phyloP scores from a whole-genome alignment of 2,888 invertebrate species.

The Desoria tigrina region DNA sequence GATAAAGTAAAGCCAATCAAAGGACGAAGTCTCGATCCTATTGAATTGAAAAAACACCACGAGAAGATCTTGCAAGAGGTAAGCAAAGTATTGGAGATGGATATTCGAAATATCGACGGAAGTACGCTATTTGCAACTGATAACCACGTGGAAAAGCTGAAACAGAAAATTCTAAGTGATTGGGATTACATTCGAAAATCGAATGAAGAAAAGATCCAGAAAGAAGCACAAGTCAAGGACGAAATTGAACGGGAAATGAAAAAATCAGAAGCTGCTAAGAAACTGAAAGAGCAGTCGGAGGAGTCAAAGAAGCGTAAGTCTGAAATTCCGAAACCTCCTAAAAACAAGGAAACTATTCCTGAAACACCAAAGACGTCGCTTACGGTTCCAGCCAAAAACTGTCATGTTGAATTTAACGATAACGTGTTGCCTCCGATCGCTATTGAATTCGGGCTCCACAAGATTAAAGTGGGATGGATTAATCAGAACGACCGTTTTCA shows the following conservation, averaged over 20 bases:
- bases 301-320: neutral
- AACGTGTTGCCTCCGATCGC: neutral
- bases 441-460: slow-evolving; percentile 12
- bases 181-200: neutral
- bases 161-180: neutral
- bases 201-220: neutral
- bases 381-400: neutral
- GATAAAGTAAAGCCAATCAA: neutral
- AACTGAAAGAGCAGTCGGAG: neutral
- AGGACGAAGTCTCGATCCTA: neutral
- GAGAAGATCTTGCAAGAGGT: neutral
- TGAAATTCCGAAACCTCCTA: neutral
- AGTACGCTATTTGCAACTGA: too few species aligned
- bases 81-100: neutral
- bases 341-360: neutral
- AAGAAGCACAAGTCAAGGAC: neutral
- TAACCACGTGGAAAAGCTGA: neutral
- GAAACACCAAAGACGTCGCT: neutral
- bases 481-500: neutral
- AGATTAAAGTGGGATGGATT: neutral
- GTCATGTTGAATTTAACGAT: neutral
- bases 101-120: neutral
- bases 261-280: neutral
- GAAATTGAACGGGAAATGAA: neutral
- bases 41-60: neutral